Evolutionary conservation across 1,140 invertebrate species (phyloP), one percentile per base, ranked within the genome.

Genomic region (Drosophila pallidifrons): DNA sequence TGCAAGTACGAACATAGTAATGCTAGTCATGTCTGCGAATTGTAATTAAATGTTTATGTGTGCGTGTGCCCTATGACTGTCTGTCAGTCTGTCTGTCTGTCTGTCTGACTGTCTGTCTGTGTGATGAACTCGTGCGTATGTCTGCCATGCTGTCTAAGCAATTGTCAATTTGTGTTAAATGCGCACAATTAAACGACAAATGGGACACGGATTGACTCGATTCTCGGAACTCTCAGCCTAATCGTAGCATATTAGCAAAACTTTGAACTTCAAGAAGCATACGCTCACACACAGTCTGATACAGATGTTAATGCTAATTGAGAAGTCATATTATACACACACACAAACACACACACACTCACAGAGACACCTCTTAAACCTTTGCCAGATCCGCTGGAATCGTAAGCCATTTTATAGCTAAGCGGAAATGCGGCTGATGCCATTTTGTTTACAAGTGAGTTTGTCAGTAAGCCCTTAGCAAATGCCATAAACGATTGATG

Each of bases 131-230:
- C 66, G 57, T 83, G 64, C 65, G 57, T 85, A 69, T 55, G 32
- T 57, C 49, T 77, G 38, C 46, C 47, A n/a, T 41, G 51, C 20
- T 54, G 77, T 51, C 69, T 66, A 72, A 83, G 83, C 83, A 88
- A 87, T 82, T 87, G 73, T 89, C 80, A 88, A 82, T 83, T 87
- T 87, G 83, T 72, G 70, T 87, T 83, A 88, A 87, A 81, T 75
- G 64, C 70, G 80, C 83, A 70, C 83, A 87, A 83, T 88, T 87
- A 80, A 87, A 87, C 74, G 66, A 57, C 66, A 77, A 88, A 88
- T 88, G 77, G 47, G 60, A 78, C 63, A 73, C 59, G 59, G 11
- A 79, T 72, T 75, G 70, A 55, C 47, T 73, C 49, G 70, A 66
- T 43, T 28, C 64, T 54, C 51, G 41, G 30, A 43, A 76, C 52